These are phyloP conservation scores for Drepana arcuata DNA, from an alignment of 1,140 invertebrate genomes.

Conservation along the genomic window DNA sequence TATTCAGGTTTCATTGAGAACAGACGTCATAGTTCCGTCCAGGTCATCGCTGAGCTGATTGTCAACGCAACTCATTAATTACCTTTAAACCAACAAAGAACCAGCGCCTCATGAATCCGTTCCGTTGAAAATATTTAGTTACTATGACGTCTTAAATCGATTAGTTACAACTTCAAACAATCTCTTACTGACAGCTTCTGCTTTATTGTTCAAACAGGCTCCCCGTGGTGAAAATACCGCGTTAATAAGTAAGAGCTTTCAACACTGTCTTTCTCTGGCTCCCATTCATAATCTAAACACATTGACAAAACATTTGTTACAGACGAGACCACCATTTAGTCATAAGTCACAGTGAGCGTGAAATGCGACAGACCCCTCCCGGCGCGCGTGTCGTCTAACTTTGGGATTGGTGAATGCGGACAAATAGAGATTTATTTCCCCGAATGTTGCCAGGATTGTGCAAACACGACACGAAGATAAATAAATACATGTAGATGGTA, in stretches of 20 bases:
- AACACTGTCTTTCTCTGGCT: constrained; percentile 26
- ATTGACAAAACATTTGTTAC: too few relatives aligned
- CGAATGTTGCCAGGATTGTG: constrained; percentile 34
- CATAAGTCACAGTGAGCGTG: constrained; percentile 25
- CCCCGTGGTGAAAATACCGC: constrained; percentile 22
- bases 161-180: constrained; percentile 33
- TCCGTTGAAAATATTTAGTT: too few relatives aligned
- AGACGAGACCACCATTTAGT: too few relatives aligned
- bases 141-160: too few relatives aligned
- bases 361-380: constrained; percentile 27
- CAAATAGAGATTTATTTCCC: constrained; percentile 52
- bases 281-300: too few relatives aligned
- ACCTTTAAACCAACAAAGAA: too few relatives aligned
- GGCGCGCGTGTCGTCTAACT: constrained; percentile 16
- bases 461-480: constrained; percentile 39
- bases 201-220: constrained; percentile 24
- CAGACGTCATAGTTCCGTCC: too few relatives aligned
- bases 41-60: too few relatives aligned
- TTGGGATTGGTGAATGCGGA: constrained; percentile 39
- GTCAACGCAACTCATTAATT: too few relatives aligned
- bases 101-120: too few relatives aligned
- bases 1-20: too few relatives aligned
- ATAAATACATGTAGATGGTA: constrained; percentile 29
- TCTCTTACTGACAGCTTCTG: constrained; percentile 38
- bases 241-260: constrained; percentile 33